Conservation (phyloP, 2,113 vertebrate species). For the Malurus melanocephalus region DNA sequence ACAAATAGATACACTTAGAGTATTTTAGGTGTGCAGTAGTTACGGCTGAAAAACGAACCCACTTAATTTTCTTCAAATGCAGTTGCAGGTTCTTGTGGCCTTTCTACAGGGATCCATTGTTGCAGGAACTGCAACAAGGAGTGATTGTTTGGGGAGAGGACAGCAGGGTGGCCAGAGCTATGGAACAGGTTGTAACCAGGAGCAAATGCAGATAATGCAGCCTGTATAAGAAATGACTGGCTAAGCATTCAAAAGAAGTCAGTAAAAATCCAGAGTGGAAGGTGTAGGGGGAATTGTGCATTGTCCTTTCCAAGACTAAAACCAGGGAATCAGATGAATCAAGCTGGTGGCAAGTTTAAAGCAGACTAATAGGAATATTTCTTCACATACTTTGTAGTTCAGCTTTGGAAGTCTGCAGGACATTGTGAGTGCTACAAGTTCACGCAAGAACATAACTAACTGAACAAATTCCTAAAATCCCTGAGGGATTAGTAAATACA, state of each 20-base stretch:
- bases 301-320: background rate
- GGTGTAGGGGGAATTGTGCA: background rate
- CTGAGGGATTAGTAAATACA: background rate
- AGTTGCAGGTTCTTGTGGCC: background rate
- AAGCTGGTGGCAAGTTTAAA: background rate
- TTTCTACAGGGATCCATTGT: background rate
- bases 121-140: background rate
- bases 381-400: accelerated
- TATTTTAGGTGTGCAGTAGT: background rate
- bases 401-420: background rate
- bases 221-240: background rate
- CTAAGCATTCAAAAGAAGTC: background rate
- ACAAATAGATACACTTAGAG: background rate
- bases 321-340: background rate
- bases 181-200: background rate
- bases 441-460: accelerated
- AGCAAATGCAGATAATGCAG: background rate
- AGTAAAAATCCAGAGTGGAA: background rate
- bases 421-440: background rate
- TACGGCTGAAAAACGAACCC: background rate
- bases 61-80: background rate
- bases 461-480: background rate
- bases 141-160: background rate
- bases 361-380: background rate
- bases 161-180: background rate